phyloP scores from a whole-genome alignment of 2,888 invertebrate species.

The Cheilosia vulpina region DNA sequence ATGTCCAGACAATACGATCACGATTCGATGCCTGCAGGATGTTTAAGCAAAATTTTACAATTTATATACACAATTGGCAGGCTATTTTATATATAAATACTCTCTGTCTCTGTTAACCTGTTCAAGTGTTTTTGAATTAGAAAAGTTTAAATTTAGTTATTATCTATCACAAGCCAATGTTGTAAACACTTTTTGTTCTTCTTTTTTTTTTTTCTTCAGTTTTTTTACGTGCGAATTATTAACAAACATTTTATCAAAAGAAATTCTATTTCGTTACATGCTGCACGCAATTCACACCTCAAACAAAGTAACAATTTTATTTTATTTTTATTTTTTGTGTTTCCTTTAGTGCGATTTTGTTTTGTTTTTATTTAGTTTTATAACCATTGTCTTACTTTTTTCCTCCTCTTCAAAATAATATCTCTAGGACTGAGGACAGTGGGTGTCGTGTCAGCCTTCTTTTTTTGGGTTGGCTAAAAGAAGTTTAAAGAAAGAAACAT shows the following conservation, averaged over 20 bases:
- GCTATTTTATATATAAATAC: slow-evolving; percentile 16
- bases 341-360: slow-evolving; percentile 1
- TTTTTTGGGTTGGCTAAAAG: slow-evolving; percentile 75
- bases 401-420: slow-evolving; percentile 78
- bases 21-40: slow-evolving; percentile 81
- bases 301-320: slow-evolving; percentile 24
- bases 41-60: slow-evolving; percentile 13
- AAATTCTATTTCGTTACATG: slow-evolving; percentile 55
- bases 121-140: slow-evolving; percentile 44
- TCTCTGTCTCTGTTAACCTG: slow-evolving; percentile 24
- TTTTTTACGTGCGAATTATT: slow-evolving; percentile 56
- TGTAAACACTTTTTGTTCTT: slow-evolving; percentile 26
- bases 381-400: slow-evolving; percentile 76
- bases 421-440: slow-evolving; percentile 77
- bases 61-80: neutral
- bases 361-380: slow-evolving; percentile 16
- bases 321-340: neutral
- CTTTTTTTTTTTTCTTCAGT: neutral
- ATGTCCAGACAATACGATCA: slow-evolving; percentile 94
- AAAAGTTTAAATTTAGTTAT: slow-evolving; percentile 6
- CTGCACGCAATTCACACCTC: slow-evolving; percentile 58
- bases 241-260: slow-evolving; percentile 37
- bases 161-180: slow-evolving; percentile 56
- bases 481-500: slow-evolving; percentile 69
- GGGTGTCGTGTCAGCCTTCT: slow-evolving; percentile 76